These are phyloP conservation scores for Phrynocephalus versicolor DNA, from an alignment of 2,113 vertebrate genomes.

Conservation along the genomic window DNA sequence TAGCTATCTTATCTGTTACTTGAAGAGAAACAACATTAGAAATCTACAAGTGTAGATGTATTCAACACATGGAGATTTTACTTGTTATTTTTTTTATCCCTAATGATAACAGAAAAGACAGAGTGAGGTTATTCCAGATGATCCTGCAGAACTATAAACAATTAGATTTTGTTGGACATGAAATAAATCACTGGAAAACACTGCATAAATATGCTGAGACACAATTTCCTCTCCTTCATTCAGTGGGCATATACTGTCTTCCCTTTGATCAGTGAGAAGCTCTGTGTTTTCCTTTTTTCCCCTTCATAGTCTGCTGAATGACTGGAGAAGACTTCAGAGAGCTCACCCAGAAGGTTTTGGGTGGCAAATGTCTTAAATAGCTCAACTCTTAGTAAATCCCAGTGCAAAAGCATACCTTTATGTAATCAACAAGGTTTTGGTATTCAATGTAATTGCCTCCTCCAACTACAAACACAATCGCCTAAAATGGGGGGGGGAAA, in stretches of 20 bases:
- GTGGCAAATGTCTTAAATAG: not conserved
- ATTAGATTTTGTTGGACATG: not conserved
- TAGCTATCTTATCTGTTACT: not conserved
- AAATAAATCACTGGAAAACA: not conserved
- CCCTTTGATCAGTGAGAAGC: not conserved
- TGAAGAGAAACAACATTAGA: not conserved
- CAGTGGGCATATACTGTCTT: not conserved
- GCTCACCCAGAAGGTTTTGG: not conserved
- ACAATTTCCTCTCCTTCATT: not conserved
- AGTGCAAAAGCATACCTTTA: slow-evolving; percentile 77
- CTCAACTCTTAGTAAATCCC: not conserved
- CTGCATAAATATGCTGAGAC: not conserved
- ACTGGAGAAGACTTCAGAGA: not conserved
- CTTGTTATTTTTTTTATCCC: not conserved
- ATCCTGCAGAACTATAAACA: not conserved
- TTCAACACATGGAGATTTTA: not conserved
- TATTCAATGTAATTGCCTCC: slow-evolving; percentile 99
- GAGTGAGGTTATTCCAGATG: not conserved
- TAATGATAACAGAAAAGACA: not conserved
- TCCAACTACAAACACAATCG: slow-evolving; percentile 95
- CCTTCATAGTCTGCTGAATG: not conserved
- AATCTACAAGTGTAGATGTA: not conserved
- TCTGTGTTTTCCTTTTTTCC: no score
- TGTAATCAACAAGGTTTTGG: slow-evolving; percentile 96
- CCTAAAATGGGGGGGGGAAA: slow-evolving; percentile 77